These are phyloP conservation scores for Pachycephus smyrnensis DNA, from an alignment of 2,888 invertebrate genomes.

Conservation along the genomic window DNA sequence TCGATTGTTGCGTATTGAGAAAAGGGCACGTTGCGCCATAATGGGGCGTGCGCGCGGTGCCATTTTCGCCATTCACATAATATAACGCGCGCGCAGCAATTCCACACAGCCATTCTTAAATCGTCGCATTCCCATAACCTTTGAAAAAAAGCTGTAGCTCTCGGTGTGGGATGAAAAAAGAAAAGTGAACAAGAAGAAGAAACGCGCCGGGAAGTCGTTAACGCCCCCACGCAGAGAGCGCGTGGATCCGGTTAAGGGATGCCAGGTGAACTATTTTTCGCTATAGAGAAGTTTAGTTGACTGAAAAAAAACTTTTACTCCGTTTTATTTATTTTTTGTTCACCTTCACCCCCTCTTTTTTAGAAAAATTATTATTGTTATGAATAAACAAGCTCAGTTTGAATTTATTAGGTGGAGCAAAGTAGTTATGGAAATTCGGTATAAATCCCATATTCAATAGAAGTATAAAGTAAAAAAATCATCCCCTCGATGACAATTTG, in stretches of 20 bases:
- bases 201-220: slow-evolving; percentile 30
- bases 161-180: background rate
- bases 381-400: background rate
- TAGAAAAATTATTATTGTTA: background rate
- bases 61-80: slow-evolving; percentile 8
- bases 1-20: slow-evolving; percentile 33
- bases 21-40: slow-evolving; percentile 40
- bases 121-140: slow-evolving; percentile 2
- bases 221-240: slow-evolving; percentile 30
- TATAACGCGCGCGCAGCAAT: background rate
- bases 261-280: slow-evolving; percentile 28
- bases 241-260: slow-evolving; percentile 29
- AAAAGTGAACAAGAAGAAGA: slow-evolving; percentile 8
- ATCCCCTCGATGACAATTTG: background rate
- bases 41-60: slow-evolving; percentile 45
- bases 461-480: background rate
- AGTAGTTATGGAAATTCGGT: background rate
- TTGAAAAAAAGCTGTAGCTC: background rate
- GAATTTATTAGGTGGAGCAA: background rate
- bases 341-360: background rate
- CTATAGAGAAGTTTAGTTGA: background rate
- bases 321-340: background rate
- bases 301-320: background rate
- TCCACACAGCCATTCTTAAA: background rate
- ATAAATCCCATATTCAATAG: background rate